Base-by-base conservation (phyloP, 2,888 invertebrate genomes). In the Trilocha varians region DNA sequence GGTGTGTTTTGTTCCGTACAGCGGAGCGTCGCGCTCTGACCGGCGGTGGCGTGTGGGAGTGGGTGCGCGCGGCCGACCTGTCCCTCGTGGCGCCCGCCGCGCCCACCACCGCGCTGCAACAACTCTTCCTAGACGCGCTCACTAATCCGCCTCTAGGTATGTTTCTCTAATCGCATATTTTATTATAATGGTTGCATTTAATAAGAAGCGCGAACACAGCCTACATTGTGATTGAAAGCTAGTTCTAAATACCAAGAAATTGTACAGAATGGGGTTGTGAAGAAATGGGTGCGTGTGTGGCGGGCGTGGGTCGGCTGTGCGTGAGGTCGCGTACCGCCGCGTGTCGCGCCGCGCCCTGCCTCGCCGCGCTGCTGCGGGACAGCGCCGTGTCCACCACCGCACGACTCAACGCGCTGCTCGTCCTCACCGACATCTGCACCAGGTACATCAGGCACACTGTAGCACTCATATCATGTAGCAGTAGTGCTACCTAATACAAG, bases 401-500 rank as follows among this genome's bases (percentile, higher is more conserved):
- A 6, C 78, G 91, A 34, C 87, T 91, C 65, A 93, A 93, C 74
- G 87, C 92, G 18, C 87, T 93, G 40, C 87, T 89, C 48, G 88
- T 90, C 32, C 78, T 91, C 47, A 82, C 88, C 0, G 93, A 93
- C 68, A 87, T 93, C 39, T 92, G 92, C 67, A 82, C 89, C 52
- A 74, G 83, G 88, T 89, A 13, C 9, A 13, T 16, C 16, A 18
- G 17, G 16, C 15, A n/a, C 3, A 25, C 14, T 33, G 8, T n/a
- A n/a, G n/a, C n/a, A n/a, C n/a, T n/a, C n/a, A n/a, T n/a, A n/a
- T n/a, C n/a, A n/a, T n/a, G n/a, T n/a, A n/a, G n/a, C n/a, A n/a
- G n/a, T n/a, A n/a, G n/a, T n/a, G n/a, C n/a, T n/a, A n/a, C n/a
- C n/a, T n/a, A n/a, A n/a, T n/a, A n/a, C n/a, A n/a, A n/a, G n/a